Evolutionary conservation across 2,113 vertebrate species (phyloP).

Genomic region (Uria aalge): DNA sequence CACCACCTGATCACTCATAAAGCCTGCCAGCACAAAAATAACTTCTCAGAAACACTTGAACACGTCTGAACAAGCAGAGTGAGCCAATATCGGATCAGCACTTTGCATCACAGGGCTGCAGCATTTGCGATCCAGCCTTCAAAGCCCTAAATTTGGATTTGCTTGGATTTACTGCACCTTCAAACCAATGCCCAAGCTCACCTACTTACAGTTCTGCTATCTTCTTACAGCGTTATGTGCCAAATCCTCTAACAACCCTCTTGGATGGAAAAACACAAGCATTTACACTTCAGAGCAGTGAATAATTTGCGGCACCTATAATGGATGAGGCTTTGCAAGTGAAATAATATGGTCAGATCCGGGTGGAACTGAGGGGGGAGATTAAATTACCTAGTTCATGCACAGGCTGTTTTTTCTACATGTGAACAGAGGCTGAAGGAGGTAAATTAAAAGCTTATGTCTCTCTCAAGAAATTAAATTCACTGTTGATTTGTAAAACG

Average conservation of each 20-base stretch:
- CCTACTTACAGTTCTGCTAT: not conserved
- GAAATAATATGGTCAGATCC: not conserved
- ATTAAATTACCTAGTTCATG: not conserved
- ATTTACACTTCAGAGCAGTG: not conserved
- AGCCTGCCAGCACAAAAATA: constrained; percentile 61
- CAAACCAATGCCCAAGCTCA: not conserved
- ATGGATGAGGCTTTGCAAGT: not conserved
- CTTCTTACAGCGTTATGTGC: not conserved
- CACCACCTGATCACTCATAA: constrained; percentile 33
- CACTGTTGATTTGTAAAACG: not conserved
- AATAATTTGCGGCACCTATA: not conserved
- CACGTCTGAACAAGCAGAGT: not conserved
- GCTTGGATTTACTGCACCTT: not conserved
- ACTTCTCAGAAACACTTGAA: constrained; percentile 46
- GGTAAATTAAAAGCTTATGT: not conserved
- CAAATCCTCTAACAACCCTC: not conserved
- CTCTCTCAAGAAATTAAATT: not conserved
- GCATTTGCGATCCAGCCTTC: not conserved
- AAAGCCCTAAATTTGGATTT: not conserved
- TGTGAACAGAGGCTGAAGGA: not conserved
- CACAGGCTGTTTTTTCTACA: not conserved
- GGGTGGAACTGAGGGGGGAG: not conserved
- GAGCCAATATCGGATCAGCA: not conserved
- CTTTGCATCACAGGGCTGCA: not conserved
- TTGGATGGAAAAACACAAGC: constrained; percentile 3